A percentile compares a stretch with the other conserved stretches of the same genome.
Evolutionary conservation across 2,888 invertebrate genomes (phyloP).

Genomic region (Diadegma fenestrale): DNA sequence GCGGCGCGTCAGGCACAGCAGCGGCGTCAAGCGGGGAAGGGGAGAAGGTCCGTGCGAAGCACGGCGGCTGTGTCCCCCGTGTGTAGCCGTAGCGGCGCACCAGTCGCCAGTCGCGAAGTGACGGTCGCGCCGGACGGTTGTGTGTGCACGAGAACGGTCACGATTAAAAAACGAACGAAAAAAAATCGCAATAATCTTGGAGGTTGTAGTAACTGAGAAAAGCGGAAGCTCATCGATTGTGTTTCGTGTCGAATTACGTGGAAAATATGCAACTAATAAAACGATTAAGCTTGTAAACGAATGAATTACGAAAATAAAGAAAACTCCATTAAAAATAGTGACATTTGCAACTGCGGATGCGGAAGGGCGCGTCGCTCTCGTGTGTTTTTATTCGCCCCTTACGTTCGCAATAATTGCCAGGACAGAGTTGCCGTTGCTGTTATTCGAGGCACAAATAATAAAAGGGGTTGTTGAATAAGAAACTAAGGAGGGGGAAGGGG

Average conservation of each 20-base stretch:
- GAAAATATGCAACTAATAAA: neutral
- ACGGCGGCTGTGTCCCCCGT: conserved; percentile 59
- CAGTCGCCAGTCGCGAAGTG: conserved; percentile 75
- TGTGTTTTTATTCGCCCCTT: neutral
- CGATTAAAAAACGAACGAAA: neutral
- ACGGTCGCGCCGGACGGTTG: conserved; percentile 61
- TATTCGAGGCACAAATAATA: neutral
- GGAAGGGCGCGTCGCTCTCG: conserved; percentile 63
- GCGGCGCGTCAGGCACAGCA: conserved; percentile 20
- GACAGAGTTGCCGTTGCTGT: neutral
- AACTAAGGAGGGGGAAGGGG: neutral
- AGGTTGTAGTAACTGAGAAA: neutral
- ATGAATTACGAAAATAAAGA: neutral
- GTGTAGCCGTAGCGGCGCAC: conserved; percentile 43
- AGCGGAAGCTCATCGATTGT: neutral
- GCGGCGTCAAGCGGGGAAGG: conserved; percentile 45
- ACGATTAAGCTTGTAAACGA: neutral
- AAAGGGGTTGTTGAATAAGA: neutral
- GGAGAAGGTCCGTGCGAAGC: conserved; percentile 61
- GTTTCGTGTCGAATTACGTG: neutral
- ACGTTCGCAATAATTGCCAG: neutral
- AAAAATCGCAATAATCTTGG: neutral
- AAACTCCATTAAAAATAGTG: conserved; percentile 22
- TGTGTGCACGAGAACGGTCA: neutral
- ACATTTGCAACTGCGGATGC: conserved; percentile 59